Percentiles rank a stretch among this genome's conserved stretches.
These are phyloP conservation scores for Herpetotheres cachinnans DNA, from an alignment of 2,113 vertebrate genomes.

Conservation along the genomic window DNA sequence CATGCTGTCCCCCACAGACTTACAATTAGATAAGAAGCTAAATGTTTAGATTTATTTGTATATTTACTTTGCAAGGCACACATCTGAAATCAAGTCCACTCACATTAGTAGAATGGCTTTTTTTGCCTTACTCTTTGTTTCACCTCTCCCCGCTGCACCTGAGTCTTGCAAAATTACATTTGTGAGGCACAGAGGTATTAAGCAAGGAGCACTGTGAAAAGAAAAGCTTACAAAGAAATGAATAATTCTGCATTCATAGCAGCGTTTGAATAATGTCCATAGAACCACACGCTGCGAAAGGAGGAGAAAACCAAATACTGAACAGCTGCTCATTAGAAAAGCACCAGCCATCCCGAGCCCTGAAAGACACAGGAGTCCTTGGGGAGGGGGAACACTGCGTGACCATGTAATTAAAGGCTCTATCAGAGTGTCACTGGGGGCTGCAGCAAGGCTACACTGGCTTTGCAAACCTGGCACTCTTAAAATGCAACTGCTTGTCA, in stretches of 20 bases:
- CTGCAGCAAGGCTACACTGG: not conserved
- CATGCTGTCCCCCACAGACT: not conserved
- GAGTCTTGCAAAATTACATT: not conserved
- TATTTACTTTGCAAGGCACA: not conserved
- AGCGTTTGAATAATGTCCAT: constrained; percentile 5
- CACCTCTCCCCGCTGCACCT: not conserved
- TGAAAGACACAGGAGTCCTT: not conserved
- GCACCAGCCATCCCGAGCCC: not conserved
- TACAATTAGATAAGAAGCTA: not conserved
- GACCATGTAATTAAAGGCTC: not conserved
- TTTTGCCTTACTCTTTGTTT: not conserved
- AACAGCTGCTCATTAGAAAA: constrained; percentile 44
- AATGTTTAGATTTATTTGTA: not conserved
- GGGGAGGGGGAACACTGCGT: not conserved
- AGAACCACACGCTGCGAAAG: not conserved
- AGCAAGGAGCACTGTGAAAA: not conserved
- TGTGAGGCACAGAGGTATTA: not conserved
- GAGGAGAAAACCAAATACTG: constrained; percentile 48
- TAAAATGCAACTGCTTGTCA: not conserved
- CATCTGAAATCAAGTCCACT: not conserved
- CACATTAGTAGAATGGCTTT: not conserved
- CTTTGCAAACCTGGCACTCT: not conserved
- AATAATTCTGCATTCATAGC: constrained; percentile 23
- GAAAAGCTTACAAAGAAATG: not conserved
- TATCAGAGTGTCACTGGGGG: not conserved